A percentile compares a stretch with the other conserved stretches of the same genome.
These are phyloP conservation scores for Drosophila cardini DNA, from an alignment of 1,140 invertebrate species.

Conservation along the genomic window DNA sequence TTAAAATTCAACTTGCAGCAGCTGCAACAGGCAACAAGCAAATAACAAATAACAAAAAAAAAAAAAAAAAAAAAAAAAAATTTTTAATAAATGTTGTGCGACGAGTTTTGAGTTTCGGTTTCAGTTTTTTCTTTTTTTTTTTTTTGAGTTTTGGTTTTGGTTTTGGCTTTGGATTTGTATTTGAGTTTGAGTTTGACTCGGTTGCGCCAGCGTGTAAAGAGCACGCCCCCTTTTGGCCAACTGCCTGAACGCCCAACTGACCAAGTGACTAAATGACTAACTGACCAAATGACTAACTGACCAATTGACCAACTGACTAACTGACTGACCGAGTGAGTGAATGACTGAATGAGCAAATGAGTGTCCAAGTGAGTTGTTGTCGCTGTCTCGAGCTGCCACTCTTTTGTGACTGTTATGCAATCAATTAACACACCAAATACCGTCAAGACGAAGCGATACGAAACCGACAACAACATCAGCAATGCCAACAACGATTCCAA, in stretches of 20 bases:
- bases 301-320: slow-evolving; percentile 11
- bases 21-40: slow-evolving; percentile 20
- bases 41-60: too few relatives aligned
- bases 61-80: too few relatives aligned
- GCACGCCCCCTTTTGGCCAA: slow-evolving; percentile 32
- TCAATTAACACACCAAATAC: slow-evolving; percentile 74
- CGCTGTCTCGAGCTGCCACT: slow-evolving; percentile 30
- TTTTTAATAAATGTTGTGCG: slow-evolving; percentile 67
- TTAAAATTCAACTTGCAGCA: slow-evolving; percentile 18
- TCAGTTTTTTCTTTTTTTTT: slow-evolving; percentile 21
- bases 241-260: slow-evolving; percentile 35
- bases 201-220: slow-evolving; percentile 53
- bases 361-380: slow-evolving; percentile 33
- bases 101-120: slow-evolving; percentile 59
- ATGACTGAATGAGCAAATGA: slow-evolving; percentile 25
- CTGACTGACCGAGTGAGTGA: slow-evolving; percentile 28
- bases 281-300: slow-evolving; percentile 33
- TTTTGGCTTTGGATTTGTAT: slow-evolving; percentile 1
- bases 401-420: slow-evolving; percentile 69
- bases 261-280: slow-evolving; percentile 46
- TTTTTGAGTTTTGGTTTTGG: slow-evolving; percentile 14
- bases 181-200: slow-evolving; percentile 28
- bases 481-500: slow-evolving; percentile 16
- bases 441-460: slow-evolving; percentile 40
- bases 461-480: not conserved